Conservation (phyloP, 2,113 vertebrate genomes). For the Rattus rattus region DNA sequence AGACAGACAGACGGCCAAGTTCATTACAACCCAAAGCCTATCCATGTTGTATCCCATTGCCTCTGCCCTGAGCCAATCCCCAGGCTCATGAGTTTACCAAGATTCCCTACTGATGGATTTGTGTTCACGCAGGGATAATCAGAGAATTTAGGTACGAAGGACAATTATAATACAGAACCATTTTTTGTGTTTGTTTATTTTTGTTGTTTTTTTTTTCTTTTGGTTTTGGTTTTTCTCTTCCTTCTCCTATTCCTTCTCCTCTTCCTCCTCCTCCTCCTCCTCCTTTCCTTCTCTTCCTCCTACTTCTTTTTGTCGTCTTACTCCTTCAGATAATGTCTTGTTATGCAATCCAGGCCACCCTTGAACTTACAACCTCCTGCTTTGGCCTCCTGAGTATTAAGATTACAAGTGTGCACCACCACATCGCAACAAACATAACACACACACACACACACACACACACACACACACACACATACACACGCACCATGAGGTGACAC, state of each 20-base stretch:
- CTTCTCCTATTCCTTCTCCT: not conserved
- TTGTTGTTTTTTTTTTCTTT: not conserved
- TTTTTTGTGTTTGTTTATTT: not conserved
- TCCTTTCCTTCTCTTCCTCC: not conserved
- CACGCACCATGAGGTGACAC: not conserved
- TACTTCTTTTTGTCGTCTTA: not conserved
- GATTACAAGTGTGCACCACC: not conserved
- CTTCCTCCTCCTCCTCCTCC: not conserved
- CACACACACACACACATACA: not conserved
- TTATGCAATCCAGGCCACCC: not conserved
- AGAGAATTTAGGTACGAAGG: not conserved
- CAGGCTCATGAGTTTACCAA: not conserved
- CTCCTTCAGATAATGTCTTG: not conserved
- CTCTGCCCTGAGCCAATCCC: not conserved
- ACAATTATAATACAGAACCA: not conserved
- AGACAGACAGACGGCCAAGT: not conserved
- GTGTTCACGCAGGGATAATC: not conserved
- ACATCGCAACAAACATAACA: not conserved
- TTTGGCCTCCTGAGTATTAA: not conserved
- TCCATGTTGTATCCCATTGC: not conserved
- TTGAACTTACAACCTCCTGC: not conserved
- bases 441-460: not conserved
- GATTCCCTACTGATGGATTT: not conserved
- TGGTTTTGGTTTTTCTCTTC: not conserved
- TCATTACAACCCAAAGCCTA: not conserved